phyloP scores from a whole-genome alignment of 2,888 invertebrate genomes.

The Tipula confusa region DNA sequence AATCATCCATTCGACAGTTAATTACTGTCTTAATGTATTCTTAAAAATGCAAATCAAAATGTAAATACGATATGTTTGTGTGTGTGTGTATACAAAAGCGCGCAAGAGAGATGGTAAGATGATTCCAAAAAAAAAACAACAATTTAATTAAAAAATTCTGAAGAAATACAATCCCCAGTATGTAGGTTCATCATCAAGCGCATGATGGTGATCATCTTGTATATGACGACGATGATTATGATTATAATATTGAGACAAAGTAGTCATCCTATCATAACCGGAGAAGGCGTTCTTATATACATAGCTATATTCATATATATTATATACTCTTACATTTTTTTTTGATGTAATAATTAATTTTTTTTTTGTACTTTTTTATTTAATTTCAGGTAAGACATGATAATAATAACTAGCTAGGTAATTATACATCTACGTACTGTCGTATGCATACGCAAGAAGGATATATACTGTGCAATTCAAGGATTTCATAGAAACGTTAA shows the following conservation, averaged over 20 bases:
- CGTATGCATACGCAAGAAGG: not conserved
- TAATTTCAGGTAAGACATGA: conserved; percentile 20
- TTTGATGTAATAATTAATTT: conserved; percentile 6
- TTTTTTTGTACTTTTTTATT: not conserved
- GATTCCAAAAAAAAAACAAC: not conserved
- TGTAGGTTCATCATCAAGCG: conserved; percentile 3
- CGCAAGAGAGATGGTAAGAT: conserved; percentile 25
- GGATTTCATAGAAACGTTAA: not conserved
- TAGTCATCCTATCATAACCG: conserved; percentile 20
- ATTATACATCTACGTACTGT: not conserved
- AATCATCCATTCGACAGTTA: conserved; percentile 25
- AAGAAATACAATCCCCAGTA: not conserved
- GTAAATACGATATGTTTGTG: not conserved
- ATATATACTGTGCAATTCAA: not conserved
- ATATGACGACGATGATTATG: not conserved
- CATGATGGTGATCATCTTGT: conserved; percentile 17
- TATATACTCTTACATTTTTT: conserved; percentile 7
- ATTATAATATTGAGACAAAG: conserved; percentile 20
- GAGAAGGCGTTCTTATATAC: conserved; percentile 14
- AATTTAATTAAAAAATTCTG: not conserved
- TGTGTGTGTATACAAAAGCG: not conserved
- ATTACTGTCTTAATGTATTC: conserved; percentile 20
- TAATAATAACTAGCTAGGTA: not conserved
- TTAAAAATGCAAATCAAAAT: conserved; percentile 25
- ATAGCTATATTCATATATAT: no score